Evolutionary conservation across 2,113 vertebrate species (phyloP).

Genomic region (Rhinogobius similis): DNA sequence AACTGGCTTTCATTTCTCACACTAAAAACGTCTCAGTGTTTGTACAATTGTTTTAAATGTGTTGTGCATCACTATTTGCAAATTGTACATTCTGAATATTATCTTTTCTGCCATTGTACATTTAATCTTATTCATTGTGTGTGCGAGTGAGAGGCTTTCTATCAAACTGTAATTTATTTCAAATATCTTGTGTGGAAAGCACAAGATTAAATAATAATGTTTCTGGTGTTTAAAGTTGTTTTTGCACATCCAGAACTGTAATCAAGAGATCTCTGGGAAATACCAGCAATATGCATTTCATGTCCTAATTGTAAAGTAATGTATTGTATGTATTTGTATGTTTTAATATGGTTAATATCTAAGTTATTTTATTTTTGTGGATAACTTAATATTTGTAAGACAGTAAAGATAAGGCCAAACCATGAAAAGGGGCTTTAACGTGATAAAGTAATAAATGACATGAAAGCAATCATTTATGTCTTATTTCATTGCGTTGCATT

Average conservation of each 20-base stretch:
- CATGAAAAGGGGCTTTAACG: slow-evolving; percentile 63
- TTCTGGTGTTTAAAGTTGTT: slow-evolving; percentile 51
- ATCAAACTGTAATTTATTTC: slow-evolving; percentile 69
- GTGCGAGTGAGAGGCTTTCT: slow-evolving; percentile 37
- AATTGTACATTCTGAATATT: slow-evolving; percentile 34
- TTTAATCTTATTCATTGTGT: slow-evolving; percentile 29
- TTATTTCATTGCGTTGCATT: background rate
- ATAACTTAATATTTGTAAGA: slow-evolving; percentile 85
- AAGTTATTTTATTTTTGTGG: slow-evolving; percentile 86
- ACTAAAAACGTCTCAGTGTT: slow-evolving; percentile 48
- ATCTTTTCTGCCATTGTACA: slow-evolving; percentile 41
- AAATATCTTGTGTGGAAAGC: slow-evolving; percentile 55
- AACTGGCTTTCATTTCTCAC: slow-evolving; percentile 41
- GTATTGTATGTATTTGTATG: slow-evolving; percentile 74
- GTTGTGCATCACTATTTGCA: slow-evolving; percentile 23
- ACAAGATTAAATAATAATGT: slow-evolving; percentile 21
- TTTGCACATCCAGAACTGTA: slow-evolving; percentile 69
- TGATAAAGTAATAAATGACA: slow-evolving; percentile 60
- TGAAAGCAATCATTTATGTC: slow-evolving; percentile 35
- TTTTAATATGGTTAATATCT: slow-evolving; percentile 78
- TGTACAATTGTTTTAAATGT: slow-evolving; percentile 47
- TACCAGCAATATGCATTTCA: slow-evolving; percentile 67
- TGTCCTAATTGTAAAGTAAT: slow-evolving; percentile 72
- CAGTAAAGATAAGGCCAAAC: slow-evolving; percentile 69
- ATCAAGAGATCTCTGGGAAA: slow-evolving; percentile 71